Evolutionary conservation across 2,113 vertebrate genomes (phyloP), one percentile per base, ranked within the genome.

Genomic region (Cyprinodon brontotheroides): DNA sequence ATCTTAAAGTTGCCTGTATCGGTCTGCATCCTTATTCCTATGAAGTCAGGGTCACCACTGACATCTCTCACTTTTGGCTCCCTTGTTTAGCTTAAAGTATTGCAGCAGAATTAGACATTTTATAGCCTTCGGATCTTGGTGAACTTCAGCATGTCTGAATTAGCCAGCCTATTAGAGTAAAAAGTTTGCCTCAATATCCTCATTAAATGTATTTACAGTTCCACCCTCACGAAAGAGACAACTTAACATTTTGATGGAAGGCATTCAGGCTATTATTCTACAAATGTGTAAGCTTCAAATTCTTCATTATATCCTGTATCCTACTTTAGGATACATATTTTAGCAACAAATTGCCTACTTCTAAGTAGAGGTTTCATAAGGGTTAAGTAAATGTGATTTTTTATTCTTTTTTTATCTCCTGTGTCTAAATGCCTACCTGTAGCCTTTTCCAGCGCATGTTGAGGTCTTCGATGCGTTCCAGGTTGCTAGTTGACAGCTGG

Each of bases 391-490:
- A 41, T 41, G 41, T 45, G 5, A 10, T 45, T 45, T 45, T 5
- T 45, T 11, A 2, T 45, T 45, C 9, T 2, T 53, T 53, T 53
- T 6, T 20, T n/a, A 17, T 8, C 8, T 4, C 7, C 10, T 59
- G 40, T 20, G 1, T 0, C 6, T 45, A 2, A 0, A 39, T 43
- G 74, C 37, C 41, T 97, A 99, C 98, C 96, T 99, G 97, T 7
- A 99, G 94, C 87, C 96, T 92, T 75, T 95, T 97, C 98, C 98
- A 99, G 81, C 97, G 95, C 2, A 91, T 95, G 89, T 98, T 99
- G 72, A 99, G 94, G 68, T 99, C 97, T 78, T 99, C 96, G 11
- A 97, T 90, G 64, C 90, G 95, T 76, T 94, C 96, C 81, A 98
- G 92, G 60, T 96, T 98, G 90, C 94, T 93, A 14, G 92, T 93